Base-by-base conservation (phyloP, 2,797 vertebrate species). In the Sebastes cheni region DNA sequence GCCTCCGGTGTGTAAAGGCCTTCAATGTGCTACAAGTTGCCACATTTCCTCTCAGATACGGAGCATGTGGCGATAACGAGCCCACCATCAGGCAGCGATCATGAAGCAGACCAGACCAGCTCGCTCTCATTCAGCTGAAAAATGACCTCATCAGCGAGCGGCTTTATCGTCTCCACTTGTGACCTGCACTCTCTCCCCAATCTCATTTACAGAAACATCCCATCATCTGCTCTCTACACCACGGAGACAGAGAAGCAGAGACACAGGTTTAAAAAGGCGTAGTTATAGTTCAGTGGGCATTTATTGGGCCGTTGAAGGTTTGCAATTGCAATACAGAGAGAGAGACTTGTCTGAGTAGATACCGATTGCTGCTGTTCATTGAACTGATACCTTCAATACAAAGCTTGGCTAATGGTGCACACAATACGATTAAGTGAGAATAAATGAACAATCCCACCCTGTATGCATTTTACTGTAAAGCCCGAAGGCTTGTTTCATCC, bases 151-250 rank as follows among this genome's bases (percentile, higher is more conserved):
- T 93, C 83, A 81, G 69, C 8, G 36, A 74, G 18, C 42, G 13
- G 71, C 78, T 80, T 87, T 82, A 84, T 89, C 82, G 83, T 65
- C 81, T 78, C 72, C 85, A 74, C 86, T 80, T 42, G 79, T 87
- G 86, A 87, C 87, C 86, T n/a, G 75, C 67, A 25, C 67, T 83
- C 84, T 3, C 74, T 86, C 87, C 90, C 86, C 68, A 50, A 80
- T 85, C 91, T 90, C 83, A 85, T 90, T 89, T 80, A 82, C 68
- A 88, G 89, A 83, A 80, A 76, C 84, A 89, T 81, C 77, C 84
- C 77, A 86, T 92, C 78, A 79, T 83, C 70, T 81, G 68, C 66
- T 81, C 78, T 76, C 67, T 22, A 12, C 72, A 13, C 60, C 64
- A 27, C 55, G 18, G 60, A 72, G 34, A 73, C 36, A 29, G 8